These are phyloP conservation scores for Anhinga anhinga DNA, from an alignment of 2,113 vertebrate species.

Conservation along the genomic window DNA sequence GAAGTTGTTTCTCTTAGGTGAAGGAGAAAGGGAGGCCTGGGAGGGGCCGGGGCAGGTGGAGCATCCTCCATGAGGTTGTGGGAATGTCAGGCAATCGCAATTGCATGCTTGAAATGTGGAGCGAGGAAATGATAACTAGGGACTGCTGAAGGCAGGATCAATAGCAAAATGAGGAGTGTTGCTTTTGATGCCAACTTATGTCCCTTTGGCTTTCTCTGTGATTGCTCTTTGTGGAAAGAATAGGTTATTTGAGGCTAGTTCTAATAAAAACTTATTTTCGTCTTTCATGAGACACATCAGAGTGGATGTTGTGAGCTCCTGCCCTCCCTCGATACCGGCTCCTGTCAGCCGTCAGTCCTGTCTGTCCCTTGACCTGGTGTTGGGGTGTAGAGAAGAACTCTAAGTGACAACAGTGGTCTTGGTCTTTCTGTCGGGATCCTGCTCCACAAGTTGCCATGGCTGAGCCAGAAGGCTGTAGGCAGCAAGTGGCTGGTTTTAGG, in stretches of 20 bases:
- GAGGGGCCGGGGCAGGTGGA: not conserved
- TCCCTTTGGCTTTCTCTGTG: not conserved
- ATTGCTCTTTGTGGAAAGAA: not conserved
- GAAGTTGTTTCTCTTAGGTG: not conserved
- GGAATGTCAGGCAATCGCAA: fast-evolving
- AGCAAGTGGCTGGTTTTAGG: not conserved
- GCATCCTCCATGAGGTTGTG: not conserved
- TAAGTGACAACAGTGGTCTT: too few relatives aligned
- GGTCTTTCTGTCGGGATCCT: not conserved
- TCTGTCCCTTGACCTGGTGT: not conserved
- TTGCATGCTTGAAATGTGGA: not conserved
- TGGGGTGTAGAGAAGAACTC: not conserved
- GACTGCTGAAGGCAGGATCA: not conserved
- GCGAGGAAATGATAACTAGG: not conserved
- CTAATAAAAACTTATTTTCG: not conserved
- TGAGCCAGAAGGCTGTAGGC: not conserved
- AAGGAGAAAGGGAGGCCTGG: not conserved
- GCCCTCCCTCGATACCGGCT: not conserved
- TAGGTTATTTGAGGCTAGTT: not conserved
- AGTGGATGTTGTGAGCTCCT: not conserved
- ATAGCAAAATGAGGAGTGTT: not conserved
- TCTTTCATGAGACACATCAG: not conserved
- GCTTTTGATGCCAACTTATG: not conserved
- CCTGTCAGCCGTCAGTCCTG: fast-evolving
- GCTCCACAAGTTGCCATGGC: not conserved